phyloP scores from a whole-genome alignment of 2,113 vertebrate species.

The Cavia porcellus region DNA sequence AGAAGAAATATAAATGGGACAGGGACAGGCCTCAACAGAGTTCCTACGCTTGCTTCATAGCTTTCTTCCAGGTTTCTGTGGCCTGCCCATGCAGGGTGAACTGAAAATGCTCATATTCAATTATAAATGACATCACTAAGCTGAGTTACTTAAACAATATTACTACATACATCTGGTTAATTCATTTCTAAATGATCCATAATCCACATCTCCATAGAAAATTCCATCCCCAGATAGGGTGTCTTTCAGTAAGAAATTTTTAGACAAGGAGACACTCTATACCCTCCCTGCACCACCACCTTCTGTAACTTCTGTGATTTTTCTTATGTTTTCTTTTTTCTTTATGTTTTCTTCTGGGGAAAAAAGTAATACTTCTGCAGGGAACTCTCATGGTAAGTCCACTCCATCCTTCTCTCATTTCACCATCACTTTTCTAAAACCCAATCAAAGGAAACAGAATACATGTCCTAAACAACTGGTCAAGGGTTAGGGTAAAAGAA shows the following conservation, averaged over 20 bases:
- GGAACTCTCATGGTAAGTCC: not conserved
- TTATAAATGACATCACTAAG: not conserved
- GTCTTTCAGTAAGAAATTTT: not conserved
- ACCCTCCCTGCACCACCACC: not conserved
- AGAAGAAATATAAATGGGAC: conserved; percentile 57
- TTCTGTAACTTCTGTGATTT: conserved; percentile 24
- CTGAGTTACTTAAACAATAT: not conserved
- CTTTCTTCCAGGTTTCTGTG: conserved; percentile 34
- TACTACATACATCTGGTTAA: not conserved
- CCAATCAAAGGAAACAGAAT: not conserved
- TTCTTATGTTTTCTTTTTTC: not conserved
- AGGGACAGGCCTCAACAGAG: conserved; percentile 74
- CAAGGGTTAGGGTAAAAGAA: not conserved
- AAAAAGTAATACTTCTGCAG: not conserved
- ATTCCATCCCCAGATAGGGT: not conserved
- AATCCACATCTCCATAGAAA: not conserved
- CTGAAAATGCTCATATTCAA: conserved; percentile 25
- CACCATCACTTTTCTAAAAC: not conserved
- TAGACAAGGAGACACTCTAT: not conserved
- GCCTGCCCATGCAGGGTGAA: conserved; percentile 55
- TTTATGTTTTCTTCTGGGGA: not conserved
- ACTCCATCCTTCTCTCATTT: not conserved
- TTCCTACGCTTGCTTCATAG: conserved; percentile 68
- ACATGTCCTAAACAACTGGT: not conserved
- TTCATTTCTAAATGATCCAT: conserved; percentile 28